Evolutionary conservation across 2,888 invertebrate species (phyloP).

Genomic region (Cheilosia vulpina): DNA sequence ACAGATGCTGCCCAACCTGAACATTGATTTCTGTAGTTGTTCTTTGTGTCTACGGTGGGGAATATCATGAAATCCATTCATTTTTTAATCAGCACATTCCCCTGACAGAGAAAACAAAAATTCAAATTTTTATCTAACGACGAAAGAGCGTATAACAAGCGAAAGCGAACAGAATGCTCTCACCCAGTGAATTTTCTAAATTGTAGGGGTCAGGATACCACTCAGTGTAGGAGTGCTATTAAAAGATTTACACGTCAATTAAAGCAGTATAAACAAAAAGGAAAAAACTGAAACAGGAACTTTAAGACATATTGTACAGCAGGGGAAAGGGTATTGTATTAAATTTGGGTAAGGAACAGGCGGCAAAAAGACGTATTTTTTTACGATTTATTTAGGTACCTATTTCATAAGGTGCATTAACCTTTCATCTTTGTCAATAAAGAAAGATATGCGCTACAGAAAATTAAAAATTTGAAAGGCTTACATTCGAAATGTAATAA

Average conservation of each 20-base stretch:
- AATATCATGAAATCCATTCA: not conserved
- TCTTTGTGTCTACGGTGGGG: not conserved
- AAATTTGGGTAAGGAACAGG: too few species aligned
- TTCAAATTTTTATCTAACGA: slow-evolving; percentile 8
- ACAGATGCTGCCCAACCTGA: slow-evolving; percentile 3
- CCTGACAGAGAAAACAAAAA: slow-evolving; percentile 8
- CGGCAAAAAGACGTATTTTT: too few species aligned
- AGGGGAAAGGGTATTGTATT: too few species aligned
- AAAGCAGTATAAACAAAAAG: too few species aligned
- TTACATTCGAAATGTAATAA: too few species aligned
- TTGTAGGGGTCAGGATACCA: not conserved
- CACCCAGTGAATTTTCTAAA: slow-evolving; percentile 4
- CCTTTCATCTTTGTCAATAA: not conserved
- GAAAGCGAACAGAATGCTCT: slow-evolving; percentile 5
- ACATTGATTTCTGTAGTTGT: not conserved
- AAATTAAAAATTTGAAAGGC: too few species aligned
- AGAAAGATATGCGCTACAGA: too few species aligned
- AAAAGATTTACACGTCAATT: not conserved
- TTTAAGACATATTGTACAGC: too few species aligned
- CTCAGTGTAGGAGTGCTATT: not conserved
- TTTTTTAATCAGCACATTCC: slow-evolving; percentile 5
- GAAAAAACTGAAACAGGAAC: too few species aligned
- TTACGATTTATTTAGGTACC: too few species aligned
- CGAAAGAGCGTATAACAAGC: not conserved
- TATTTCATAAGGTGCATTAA: not conserved